Conservation (phyloP, 2,113 vertebrate genomes). For the Alosa alosa region DNA sequence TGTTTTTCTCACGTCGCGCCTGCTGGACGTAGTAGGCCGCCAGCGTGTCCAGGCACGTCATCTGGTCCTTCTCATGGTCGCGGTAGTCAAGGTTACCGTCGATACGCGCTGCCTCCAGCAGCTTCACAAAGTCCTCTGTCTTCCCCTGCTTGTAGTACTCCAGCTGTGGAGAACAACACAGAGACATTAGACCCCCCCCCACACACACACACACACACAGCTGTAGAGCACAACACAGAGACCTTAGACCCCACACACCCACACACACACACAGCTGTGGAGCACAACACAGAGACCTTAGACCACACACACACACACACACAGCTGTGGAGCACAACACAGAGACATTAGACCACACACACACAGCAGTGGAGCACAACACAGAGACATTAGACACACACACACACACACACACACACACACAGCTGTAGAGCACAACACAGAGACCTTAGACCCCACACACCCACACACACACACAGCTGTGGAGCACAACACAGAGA, state of each 20-base stretch:
- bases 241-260: too few species aligned
- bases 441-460: too few species aligned
- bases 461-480: neutral
- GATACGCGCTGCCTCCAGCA: constrained; percentile 95
- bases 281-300: too few species aligned
- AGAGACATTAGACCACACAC: too few species aligned
- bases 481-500: neutral
- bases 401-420: neutral
- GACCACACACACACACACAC: too few species aligned
- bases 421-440: too few species aligned
- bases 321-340: too few species aligned
- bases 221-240: too few species aligned
- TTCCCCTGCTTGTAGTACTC: constrained; percentile 99
- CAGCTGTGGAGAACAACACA: constrained; percentile 54
- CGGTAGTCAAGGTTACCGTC: constrained; percentile 98
- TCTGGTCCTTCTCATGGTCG: constrained; percentile 99
- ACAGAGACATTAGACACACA: too few species aligned
- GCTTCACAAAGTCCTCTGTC: constrained; percentile 97
- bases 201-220: neutral
- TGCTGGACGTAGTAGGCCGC: constrained; percentile 98
- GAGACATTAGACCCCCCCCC: neutral
- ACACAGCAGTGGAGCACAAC: too few species aligned
- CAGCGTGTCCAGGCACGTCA: constrained; percentile 96
- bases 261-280: too few species aligned
- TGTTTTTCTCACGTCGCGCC: constrained; percentile 96